These are phyloP conservation scores for Labeo rohita DNA, from an alignment of 2,113 vertebrate genomes.

Conservation along the genomic window DNA sequence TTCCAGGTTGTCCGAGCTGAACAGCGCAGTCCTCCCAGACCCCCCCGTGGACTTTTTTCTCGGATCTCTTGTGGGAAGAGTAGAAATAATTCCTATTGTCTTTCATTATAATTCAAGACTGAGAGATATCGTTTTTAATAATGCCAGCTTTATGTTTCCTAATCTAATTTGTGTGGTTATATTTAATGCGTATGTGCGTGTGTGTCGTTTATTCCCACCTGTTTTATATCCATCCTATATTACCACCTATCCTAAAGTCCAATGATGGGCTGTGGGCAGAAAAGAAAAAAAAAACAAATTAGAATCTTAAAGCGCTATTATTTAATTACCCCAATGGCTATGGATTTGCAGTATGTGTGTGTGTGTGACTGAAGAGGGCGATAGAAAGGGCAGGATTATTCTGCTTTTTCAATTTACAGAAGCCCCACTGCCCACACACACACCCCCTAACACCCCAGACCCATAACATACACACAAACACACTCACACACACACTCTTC, in stretches of 20 bases:
- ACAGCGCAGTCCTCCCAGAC: not conserved
- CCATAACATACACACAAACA: slow-evolving; percentile 52
- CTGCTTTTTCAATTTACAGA: slow-evolving; percentile 60
- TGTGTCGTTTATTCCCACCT: slow-evolving; percentile 47
- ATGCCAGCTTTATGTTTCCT: slow-evolving; percentile 42
- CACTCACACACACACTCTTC: slow-evolving; percentile 38
- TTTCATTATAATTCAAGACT: slow-evolving; percentile 41
- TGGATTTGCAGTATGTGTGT: slow-evolving; percentile 77
- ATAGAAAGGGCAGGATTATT: slow-evolving; percentile 61
- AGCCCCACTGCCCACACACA: slow-evolving; percentile 39
- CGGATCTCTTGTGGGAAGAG: slow-evolving; percentile 9
- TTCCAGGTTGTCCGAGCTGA: slow-evolving; percentile 40
- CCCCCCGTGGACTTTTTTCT: not conserved
- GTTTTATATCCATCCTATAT: slow-evolving; percentile 59
- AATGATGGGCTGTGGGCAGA: slow-evolving; percentile 79
- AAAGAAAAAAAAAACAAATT: slow-evolving; percentile 87
- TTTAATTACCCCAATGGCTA: slow-evolving; percentile 99
- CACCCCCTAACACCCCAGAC: slow-evolving; percentile 55
- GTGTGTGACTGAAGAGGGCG: slow-evolving; percentile 48
- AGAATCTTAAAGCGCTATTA: slow-evolving; percentile 99
- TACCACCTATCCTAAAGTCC: slow-evolving; percentile 76
- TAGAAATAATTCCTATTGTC: slow-evolving; percentile 43
- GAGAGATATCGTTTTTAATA: slow-evolving; percentile 40
- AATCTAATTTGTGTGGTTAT: slow-evolving; percentile 60
- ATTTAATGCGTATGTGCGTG: slow-evolving; percentile 18